A percentile compares a stretch with the other conserved stretches of the same genome.
These are phyloP conservation scores for Priapulus caudatus DNA, from an alignment of 2,888 invertebrate genomes.

Conservation along the genomic window DNA sequence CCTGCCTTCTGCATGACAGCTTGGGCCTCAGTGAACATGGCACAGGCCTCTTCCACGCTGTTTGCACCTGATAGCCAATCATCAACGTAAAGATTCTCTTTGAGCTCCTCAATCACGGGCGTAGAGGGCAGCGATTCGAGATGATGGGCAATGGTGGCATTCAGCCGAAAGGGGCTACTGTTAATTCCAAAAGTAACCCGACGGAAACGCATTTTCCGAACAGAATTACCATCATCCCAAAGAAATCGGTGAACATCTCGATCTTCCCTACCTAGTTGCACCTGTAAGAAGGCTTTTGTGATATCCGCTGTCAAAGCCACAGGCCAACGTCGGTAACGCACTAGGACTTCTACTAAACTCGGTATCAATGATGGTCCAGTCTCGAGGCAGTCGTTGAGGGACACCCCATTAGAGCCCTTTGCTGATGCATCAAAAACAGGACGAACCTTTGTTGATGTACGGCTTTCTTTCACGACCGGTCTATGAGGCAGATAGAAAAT, in stretches of 20 bases:
- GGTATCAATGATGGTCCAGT: conserved; percentile 17
- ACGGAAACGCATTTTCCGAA: not conserved
- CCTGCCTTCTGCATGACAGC: not conserved
- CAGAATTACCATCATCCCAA: not conserved
- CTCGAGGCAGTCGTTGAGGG: conserved; percentile 20
- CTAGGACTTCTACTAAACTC: conserved; percentile 14
- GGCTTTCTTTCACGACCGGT: conserved; percentile 13
- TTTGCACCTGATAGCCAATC: not conserved
- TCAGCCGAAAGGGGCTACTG: not conserved
- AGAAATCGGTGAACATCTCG: conserved; percentile 1
- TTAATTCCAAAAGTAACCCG: not conserved
- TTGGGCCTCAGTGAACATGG: too few relatives aligned
- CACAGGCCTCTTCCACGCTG: not conserved
- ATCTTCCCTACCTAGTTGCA: not conserved
- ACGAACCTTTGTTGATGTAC: conserved; percentile 23
- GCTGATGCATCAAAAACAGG: conserved; percentile 23
- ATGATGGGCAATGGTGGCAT: not conserved
- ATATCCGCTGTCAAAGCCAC: conserved; percentile 18
- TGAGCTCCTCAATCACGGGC: too few relatives aligned
- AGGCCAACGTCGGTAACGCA: conserved; percentile 16
- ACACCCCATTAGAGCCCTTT: conserved; percentile 7
- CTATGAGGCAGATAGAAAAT: conserved; percentile 21
- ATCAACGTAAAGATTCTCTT: not conserved
- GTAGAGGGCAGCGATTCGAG: too few relatives aligned
- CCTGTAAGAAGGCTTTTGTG: conserved; percentile 15